phyloP scores from a whole-genome alignment of 2,888 invertebrate species.

The Trissolcus brochymenae region DNA sequence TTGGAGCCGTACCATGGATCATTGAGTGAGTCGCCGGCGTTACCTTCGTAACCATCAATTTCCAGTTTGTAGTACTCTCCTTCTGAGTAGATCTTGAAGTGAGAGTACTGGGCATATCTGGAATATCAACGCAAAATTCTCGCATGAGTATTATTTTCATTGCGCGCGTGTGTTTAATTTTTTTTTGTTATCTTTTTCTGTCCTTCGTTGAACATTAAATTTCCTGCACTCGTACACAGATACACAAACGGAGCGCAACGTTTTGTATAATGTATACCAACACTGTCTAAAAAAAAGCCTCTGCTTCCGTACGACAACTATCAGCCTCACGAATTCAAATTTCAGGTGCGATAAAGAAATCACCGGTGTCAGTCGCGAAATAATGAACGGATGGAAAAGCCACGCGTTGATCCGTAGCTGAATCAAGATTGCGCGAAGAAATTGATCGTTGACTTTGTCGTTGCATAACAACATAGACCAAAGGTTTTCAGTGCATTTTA shows the following conservation, averaged over 20 bases:
- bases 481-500: constrained; percentile 54
- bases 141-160: constrained; percentile 49
- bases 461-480: constrained; percentile 59
- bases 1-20: constrained; percentile 97
- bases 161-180: background rate
- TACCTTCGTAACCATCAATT: constrained; percentile 94
- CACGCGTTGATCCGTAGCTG: constrained; percentile 14
- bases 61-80: constrained; percentile 93
- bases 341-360: constrained; percentile 44
- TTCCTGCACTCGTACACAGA: constrained; percentile 18
- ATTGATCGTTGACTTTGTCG: constrained; percentile 22
- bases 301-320: constrained; percentile 45
- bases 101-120: constrained; percentile 93
- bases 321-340: constrained; percentile 56
- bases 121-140: constrained; percentile 57
- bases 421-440: constrained; percentile 44
- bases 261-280: constrained; percentile 30
- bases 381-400: constrained; percentile 39
- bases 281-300: constrained; percentile 33
- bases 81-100: constrained; percentile 94
- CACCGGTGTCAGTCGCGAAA: constrained; percentile 36
- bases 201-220: constrained; percentile 41
- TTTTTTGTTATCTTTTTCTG: background rate
- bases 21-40: constrained; percentile 92
- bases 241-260: background rate